Evolutionary conservation across 2,113 vertebrate genomes (phyloP).

Genomic region (Zosterops hypoxanthus): DNA sequence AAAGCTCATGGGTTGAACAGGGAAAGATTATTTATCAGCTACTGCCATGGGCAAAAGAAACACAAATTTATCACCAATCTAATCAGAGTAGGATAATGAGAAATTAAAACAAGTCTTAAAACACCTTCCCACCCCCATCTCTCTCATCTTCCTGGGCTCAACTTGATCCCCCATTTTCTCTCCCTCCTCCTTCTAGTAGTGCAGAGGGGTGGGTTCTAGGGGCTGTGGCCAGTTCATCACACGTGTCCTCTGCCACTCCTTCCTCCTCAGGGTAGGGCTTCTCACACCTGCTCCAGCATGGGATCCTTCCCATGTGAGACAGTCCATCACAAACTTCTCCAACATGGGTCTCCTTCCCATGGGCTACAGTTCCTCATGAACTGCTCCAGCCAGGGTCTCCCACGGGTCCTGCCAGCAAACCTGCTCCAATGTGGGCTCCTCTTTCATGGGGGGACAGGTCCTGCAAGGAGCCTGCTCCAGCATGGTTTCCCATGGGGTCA

Average conservation of each 20-base stretch:
- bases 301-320: not conserved
- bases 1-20: not conserved
- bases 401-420: not conserved
- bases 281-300: not conserved
- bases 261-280: not conserved
- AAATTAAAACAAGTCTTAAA: not conserved
- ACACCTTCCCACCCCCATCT: not conserved
- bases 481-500: not conserved
- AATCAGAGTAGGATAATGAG: not conserved
- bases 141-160: not conserved
- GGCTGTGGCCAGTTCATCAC: not conserved
- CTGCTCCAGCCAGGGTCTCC: not conserved
- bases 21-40: not conserved
- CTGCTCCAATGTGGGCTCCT: not conserved
- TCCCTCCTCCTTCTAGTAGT: not conserved
- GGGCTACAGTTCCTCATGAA: not conserved
- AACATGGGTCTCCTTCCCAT: accelerated
- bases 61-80: not conserved
- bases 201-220: not conserved
- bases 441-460: not conserved
- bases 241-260: accelerated
- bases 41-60: not conserved
- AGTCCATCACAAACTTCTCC: not conserved
- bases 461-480: not conserved
- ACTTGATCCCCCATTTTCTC: not conserved